Base-by-base conservation (phyloP, 1,140 invertebrate species). In the Cotesia vestalis region DNA sequence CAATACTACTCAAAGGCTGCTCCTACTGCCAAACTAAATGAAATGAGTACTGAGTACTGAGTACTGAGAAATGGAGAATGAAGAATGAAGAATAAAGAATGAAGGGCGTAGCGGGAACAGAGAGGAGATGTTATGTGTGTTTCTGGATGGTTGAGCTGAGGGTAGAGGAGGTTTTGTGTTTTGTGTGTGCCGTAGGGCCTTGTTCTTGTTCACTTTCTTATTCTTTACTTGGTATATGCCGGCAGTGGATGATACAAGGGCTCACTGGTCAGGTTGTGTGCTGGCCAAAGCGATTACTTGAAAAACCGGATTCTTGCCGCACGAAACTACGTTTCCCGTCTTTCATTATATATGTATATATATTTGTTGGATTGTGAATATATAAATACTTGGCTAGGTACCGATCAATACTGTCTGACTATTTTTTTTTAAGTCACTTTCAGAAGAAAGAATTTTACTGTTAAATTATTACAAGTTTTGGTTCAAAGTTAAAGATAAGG, bases 291-390 rank as follows among this genome's bases (percentile, higher is more conserved):
- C 81, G 83, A 86, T 85, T 87, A 85, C 84, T 85, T 85, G 85
- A 85, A 86, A 87, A 87, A 87, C 85, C 85, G 85, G 85, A 87
- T 86, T 84, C 80, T 81, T 78, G 80, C 80, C 80, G 46, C 57
- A 59, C 81, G 81, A 85, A 84, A 85, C 79, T 82, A 69, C 17
- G 82, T 85, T 84, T 86, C 80, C 83, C 84, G 78, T 76, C 75
- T 76, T 66, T 72, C 84, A 77, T 27, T 84, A 82, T 84, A 84
- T 81, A 77, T 80, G 83, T 77, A 79, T 81, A 80, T 77, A 73
- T 72, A 64, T 69, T n/a, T 74, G 75, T 61, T 17, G 11, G 14
- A 6, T 59, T 59, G 27, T 27, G 27, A 27, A 27, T 27, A 46
- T 46, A 46, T 40, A 9, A 5, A 40, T 46, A 46, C 40, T 46